Base-by-base conservation (phyloP, 1,140 invertebrate species). In the Phymorhynchus buccinoides region DNA sequence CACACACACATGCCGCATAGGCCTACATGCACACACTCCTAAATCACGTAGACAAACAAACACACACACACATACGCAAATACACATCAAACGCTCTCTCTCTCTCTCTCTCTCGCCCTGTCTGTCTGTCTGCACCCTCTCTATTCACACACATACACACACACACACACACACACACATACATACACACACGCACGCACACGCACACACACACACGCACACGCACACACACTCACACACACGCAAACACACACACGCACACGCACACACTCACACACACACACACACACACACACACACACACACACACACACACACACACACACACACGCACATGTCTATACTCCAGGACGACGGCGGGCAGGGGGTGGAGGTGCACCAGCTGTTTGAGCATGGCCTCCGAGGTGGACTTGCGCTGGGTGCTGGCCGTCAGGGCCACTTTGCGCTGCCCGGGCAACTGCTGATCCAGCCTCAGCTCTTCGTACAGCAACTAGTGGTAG, bases 361-460 rank as follows among this genome's bases (percentile, higher is more conserved):
- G 95, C 37, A 95, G 91, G n/a, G 94, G 92, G 85, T 95, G 95
- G 0, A 91, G 88, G 2, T 89, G 80, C 27, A 89, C 85, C 6
- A 95, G 88, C 44, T 93, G 91, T 0, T 92, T 92, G 27, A 95
- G 89, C 91, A 94, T 94, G 80, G 93, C 85, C 89, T 95, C 95
- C 2, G 94, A 94, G 37, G 95, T 95, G 41, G 95, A 95, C 86
- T 94, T 95, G 83, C 90, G 88, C 7, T 93, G 93, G 56, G 93
- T 93, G 27, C 91, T 88, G 52, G 90, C 86, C 14, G 95, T 95
- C 85, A 93, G 93, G 52, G 92, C 91, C 32, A 95, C 91, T 68
- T 90, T 91, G 12, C 73, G 83, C 73, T 88, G 90, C 3, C 94
- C 83, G 62, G 93, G 92, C 77, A 92, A 88, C 82, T 93, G 93